Conservation (phyloP, 2,797 vertebrate genomes). For the Alfaro cultratus region DNA sequence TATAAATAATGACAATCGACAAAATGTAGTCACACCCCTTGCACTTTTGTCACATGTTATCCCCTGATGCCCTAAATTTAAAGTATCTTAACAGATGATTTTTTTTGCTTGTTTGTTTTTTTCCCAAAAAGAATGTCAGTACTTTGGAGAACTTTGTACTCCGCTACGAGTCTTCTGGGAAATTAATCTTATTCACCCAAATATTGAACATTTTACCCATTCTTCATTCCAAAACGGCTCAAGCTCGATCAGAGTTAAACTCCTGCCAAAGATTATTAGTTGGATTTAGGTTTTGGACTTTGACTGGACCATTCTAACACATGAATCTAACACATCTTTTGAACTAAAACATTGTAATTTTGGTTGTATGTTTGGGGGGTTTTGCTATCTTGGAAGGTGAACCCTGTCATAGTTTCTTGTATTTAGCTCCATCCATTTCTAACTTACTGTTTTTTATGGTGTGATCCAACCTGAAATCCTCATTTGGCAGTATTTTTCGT, state of each 20-base stretch:
- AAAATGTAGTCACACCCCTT: background rate
- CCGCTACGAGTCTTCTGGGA: background rate
- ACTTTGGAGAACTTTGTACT: background rate
- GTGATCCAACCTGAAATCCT: conserved; percentile 72
- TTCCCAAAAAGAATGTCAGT: background rate
- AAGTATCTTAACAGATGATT: background rate
- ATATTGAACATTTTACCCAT: background rate
- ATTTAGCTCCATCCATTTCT: background rate
- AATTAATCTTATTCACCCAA: background rate
- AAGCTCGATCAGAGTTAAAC: background rate
- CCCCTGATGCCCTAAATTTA: background rate
- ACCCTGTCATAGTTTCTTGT: background rate
- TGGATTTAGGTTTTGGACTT: background rate
- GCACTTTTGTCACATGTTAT: too few relatives aligned
- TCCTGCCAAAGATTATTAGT: background rate
- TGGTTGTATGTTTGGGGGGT: background rate
- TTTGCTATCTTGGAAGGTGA: background rate
- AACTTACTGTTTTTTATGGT: conserved; percentile 57
- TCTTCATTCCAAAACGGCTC: background rate
- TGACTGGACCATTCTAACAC: background rate
- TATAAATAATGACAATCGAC: background rate
- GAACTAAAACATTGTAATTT: background rate
- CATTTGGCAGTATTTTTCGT: conserved; percentile 62
- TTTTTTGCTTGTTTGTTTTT: background rate
- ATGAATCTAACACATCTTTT: background rate